Conservation (phyloP, 2,797 vertebrate genomes). For the Crenichthys baileyi region DNA sequence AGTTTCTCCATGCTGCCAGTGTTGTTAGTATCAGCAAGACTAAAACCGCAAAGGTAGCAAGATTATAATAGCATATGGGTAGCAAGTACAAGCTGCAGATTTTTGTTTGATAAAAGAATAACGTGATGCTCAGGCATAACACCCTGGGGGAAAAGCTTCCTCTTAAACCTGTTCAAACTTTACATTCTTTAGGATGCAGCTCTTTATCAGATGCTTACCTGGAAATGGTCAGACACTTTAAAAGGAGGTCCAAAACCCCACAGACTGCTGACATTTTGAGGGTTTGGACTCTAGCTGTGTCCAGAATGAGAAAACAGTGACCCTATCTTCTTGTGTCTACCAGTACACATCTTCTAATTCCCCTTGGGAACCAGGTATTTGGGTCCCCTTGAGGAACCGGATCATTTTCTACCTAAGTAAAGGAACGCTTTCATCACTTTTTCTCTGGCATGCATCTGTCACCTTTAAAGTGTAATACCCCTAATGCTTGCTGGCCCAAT, state of each 20-base stretch:
- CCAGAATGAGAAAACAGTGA: not conserved
- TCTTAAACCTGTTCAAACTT: not conserved
- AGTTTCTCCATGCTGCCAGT: not conserved
- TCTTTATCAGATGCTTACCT: not conserved
- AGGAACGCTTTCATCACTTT: not conserved
- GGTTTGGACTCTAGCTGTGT: not conserved
- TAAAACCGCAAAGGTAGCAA: not conserved
- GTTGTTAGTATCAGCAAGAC: not conserved
- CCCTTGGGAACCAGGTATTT: not conserved
- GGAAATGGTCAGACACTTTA: not conserved
- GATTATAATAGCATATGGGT: not conserved
- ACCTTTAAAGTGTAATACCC: conserved; percentile 29
- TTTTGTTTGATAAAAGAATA: not conserved
- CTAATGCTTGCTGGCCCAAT: not conserved
- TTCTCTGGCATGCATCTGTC: not conserved
- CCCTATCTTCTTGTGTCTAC: not conserved
- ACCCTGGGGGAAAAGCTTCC: not conserved
- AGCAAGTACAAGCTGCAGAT: not conserved
- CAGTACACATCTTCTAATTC: not conserved
- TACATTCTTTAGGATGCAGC: not conserved
- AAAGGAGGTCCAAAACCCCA: not conserved
- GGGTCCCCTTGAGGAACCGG: not conserved
- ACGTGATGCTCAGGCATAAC: not conserved
- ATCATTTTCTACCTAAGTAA: not conserved
- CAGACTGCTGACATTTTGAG: not conserved